Percentiles rank a stretch among this genome's conserved stretches.
Conservation (phyloP, 2,113 vertebrate species). For the Agapornis roseicollis region DNA sequence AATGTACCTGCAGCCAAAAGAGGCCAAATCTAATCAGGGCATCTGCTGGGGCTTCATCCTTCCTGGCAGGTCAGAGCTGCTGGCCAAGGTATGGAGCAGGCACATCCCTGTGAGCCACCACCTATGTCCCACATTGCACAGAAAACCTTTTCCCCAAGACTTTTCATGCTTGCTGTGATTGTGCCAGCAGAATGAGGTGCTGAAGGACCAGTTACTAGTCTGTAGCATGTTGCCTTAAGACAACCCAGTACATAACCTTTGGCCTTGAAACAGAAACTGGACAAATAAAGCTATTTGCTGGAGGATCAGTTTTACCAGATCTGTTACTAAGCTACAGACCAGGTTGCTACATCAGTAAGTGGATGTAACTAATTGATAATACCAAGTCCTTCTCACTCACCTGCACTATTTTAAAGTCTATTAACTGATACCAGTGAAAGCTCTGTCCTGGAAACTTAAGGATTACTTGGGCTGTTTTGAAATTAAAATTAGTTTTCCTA, state of each 20-base stretch:
- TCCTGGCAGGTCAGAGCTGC: background rate
- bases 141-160: background rate
- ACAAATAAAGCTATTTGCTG: background rate
- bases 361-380: background rate
- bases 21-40: background rate
- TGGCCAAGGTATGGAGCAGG: background rate
- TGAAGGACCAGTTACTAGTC: background rate
- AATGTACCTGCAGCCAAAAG: background rate
- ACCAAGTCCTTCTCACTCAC: background rate
- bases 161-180: background rate
- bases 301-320: background rate
- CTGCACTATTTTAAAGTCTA: background rate
- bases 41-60: background rate
- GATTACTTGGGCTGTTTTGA: background rate
- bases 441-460: background rate
- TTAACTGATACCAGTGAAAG: background rate
- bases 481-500: background rate
- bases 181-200: background rate
- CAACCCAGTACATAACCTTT: background rate
- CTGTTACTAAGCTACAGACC: background rate
- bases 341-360: background rate
- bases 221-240: background rate
- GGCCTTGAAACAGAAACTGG: background rate
- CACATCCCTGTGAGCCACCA: background rate
- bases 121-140: rapidly evolving